A percentile compares a stretch with the other conserved stretches of the same genome.
phyloP scores from a whole-genome alignment of 2,113 vertebrate species.

The Pelecanoides urinatrix region DNA sequence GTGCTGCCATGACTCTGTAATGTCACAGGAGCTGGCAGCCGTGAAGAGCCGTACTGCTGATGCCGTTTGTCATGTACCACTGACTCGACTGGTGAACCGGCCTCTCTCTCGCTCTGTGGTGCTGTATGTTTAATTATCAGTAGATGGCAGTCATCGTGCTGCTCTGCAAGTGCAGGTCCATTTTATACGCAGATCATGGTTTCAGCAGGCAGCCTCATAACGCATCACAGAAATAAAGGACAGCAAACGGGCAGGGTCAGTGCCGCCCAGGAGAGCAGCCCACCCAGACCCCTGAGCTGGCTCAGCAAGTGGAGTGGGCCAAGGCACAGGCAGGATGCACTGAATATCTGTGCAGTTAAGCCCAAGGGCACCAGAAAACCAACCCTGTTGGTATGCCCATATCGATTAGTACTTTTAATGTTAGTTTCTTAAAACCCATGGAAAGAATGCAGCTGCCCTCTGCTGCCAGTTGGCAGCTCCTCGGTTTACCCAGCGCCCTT shows the following conservation, averaged over 20 bases:
- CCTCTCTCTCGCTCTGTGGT: not conserved
- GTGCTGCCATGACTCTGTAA: not conserved
- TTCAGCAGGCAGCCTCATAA: not conserved
- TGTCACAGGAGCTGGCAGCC: not conserved
- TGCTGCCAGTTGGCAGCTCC: not conserved
- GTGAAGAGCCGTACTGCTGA: accelerated
- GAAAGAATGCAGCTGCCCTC: not conserved
- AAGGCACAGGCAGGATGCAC: not conserved
- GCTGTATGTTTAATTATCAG: not conserved
- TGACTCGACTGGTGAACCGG: not conserved
- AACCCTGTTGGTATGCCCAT: not conserved
- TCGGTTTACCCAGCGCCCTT: not conserved
- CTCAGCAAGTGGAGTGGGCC: not conserved
- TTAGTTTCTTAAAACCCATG: not conserved
- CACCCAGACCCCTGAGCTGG: not conserved
- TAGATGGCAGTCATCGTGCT: not conserved
- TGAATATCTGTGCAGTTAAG: not conserved
- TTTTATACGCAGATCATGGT: not conserved
- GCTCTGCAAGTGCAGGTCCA: not conserved
- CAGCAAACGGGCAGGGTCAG: accelerated
- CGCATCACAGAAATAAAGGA: not conserved
- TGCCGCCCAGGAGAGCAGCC: not conserved
- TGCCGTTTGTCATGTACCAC: accelerated
- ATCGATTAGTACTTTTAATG: not conserved
- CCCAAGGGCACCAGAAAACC: not conserved